A percentile compares a stretch with the other conserved stretches of the same genome.
These are phyloP conservation scores for Urocyon cinereoargenteus DNA, from an alignment of 2,797 vertebrate species.

Conservation along the genomic window DNA sequence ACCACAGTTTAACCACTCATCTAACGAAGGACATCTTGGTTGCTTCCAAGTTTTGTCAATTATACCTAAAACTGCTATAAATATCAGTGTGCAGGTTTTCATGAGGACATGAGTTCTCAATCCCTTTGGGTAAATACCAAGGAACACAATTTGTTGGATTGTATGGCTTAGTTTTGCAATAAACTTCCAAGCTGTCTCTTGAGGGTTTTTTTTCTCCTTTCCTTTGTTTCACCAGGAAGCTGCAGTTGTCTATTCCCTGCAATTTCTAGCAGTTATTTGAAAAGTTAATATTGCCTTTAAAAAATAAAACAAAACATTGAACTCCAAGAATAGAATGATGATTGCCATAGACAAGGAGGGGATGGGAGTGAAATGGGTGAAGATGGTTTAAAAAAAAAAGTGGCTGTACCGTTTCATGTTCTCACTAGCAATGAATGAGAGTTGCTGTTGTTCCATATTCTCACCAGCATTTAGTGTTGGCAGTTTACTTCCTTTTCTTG, in stretches of 20 bases:
- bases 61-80: not conserved
- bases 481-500: slow-evolving; percentile 6
- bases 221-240: slow-evolving; percentile 46
- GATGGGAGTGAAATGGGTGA: not conserved
- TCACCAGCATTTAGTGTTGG: not conserved
- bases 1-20: not conserved
- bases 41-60: not conserved
- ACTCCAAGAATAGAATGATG: not conserved
- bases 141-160: not conserved
- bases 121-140: not conserved
- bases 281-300: slow-evolving; percentile 65
- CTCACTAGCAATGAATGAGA: not conserved
- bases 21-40: not conserved
- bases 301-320: not conserved
- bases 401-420: not conserved
- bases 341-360: not conserved
- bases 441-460: not conserved
- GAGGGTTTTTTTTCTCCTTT: slow-evolving; percentile 15
- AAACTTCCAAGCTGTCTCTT: not conserved
- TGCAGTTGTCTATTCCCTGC: not conserved
- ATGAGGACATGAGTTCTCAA: not conserved
- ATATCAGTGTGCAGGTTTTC: not conserved
- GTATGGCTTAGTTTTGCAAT: not conserved
- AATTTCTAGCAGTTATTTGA: slow-evolving; percentile 62
- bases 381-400: not conserved